These are phyloP conservation scores for Colistium nudipinnis DNA, from an alignment of 2,113 vertebrate species.

Conservation along the genomic window DNA sequence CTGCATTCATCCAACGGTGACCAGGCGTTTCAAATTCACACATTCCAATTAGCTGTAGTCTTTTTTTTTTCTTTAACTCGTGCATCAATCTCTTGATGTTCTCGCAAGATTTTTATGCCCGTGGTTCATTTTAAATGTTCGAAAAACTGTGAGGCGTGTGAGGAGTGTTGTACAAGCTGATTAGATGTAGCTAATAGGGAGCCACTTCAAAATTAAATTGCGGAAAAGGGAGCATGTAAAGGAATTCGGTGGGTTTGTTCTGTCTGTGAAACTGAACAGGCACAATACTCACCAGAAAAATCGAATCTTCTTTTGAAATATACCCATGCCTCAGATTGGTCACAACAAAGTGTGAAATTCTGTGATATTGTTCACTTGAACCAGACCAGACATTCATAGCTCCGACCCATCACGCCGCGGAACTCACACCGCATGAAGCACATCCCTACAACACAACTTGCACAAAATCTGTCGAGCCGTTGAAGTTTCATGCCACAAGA, in stretches of 20 bases:
- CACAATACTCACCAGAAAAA: neutral
- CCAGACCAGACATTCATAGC: conserved; percentile 44
- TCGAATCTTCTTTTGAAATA: conserved; percentile 61
- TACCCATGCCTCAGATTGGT: conserved; percentile 42
- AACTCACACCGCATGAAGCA: conserved; percentile 7
- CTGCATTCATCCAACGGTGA: conserved; percentile 31
- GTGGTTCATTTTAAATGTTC: neutral
- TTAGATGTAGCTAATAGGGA: conserved; percentile 30
- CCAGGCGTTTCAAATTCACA: conserved; percentile 16
- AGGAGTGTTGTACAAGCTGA: conserved; percentile 16
- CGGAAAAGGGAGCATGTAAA: neutral
- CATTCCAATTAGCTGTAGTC: neutral
- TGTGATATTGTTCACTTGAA: conserved; percentile 69
- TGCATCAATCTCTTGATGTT: neutral
- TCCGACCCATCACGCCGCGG: neutral
- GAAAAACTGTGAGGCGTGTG: conserved; percentile 20
- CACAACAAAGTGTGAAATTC: conserved; percentile 67
- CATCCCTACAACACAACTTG: neutral
- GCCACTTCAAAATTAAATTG: conserved; percentile 11
- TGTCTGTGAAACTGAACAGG: neutral
- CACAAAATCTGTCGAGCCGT: neutral
- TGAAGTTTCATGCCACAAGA: neutral
- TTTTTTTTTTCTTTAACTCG: neutral
- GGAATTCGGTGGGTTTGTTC: neutral
- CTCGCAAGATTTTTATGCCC: neutral